These are phyloP conservation scores for Tragulus kanchil DNA, from an alignment of 2,113 vertebrate genomes.

Conservation along the genomic window DNA sequence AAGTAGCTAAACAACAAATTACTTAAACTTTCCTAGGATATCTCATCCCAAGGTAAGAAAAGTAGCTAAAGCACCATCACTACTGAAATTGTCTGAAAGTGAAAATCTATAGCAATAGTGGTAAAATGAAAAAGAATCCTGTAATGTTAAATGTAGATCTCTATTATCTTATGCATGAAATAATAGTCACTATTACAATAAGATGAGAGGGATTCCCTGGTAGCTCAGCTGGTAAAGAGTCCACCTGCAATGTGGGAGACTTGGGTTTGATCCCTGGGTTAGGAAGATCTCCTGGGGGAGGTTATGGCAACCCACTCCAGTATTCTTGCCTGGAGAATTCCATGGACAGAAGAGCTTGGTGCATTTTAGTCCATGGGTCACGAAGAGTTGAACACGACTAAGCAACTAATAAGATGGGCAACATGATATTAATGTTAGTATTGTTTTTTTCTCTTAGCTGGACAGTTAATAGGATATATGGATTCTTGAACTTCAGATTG, in stretches of 20 bases:
- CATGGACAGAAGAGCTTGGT: too few species aligned
- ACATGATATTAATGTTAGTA: not conserved
- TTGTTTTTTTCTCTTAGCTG: conserved; percentile 10
- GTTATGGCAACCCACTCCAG: too few species aligned
- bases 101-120: not conserved
- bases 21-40: not conserved
- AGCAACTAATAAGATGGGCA: too few species aligned
- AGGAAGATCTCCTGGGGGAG: too few species aligned
- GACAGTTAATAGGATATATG: conserved; percentile 42
- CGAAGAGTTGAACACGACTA: too few species aligned
- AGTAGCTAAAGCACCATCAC: not conserved
- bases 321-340: too few species aligned
- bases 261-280: too few species aligned
- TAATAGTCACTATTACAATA: not conserved
- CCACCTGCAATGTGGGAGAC: too few species aligned
- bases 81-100: not conserved
- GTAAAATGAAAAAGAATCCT: not conserved
- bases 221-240: too few species aligned
- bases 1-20: not conserved
- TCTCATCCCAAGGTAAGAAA: not conserved
- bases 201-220: not conserved
- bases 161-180: not conserved
- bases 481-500: conserved; percentile 63
- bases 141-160: not conserved
- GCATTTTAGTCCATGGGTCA: too few species aligned